Percentiles rank a stretch among this genome's conserved stretches.
phyloP scores from a whole-genome alignment of 2,113 vertebrate species.

The Mesitornis unicolor region DNA sequence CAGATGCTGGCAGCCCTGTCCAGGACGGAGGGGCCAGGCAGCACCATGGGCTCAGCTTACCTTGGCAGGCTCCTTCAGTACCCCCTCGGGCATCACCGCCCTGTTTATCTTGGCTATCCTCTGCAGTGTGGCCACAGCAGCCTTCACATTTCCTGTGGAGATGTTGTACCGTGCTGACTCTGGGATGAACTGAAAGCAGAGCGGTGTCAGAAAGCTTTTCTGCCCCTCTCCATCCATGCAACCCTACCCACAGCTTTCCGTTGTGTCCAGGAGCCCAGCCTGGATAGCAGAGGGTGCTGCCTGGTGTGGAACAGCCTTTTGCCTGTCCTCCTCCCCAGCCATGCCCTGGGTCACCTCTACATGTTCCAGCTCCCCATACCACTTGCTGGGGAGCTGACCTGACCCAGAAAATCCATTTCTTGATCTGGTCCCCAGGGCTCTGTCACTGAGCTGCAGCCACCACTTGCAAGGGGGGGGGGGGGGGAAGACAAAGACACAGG shows the following conservation, averaged over 20 bases:
- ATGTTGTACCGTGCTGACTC: constrained; percentile 89
- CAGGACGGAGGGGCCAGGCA: fast-evolving
- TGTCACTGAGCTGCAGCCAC: background rate
- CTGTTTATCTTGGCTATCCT: constrained; percentile 84
- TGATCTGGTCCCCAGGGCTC: background rate
- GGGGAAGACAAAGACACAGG: background rate
- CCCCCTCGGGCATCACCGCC: constrained; percentile 77
- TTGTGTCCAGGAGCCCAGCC: fast-evolving
- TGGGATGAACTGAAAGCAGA: constrained; percentile 84
- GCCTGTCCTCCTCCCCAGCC: background rate
- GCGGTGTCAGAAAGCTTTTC: background rate
- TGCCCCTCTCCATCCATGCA: background rate
- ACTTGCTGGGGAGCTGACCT: background rate
- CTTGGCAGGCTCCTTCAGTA: constrained; percentile 73
- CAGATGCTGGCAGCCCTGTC: fast-evolving
- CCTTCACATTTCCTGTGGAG: constrained; percentile 79
- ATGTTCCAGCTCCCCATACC: background rate
- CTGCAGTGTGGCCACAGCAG: constrained; percentile 78
- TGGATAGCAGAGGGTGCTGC: background rate
- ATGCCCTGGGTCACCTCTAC: too few relatives aligned
- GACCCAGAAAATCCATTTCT: background rate
- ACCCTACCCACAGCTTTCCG: background rate
- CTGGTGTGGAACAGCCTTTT: background rate
- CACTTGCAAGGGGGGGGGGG: fast-evolving
- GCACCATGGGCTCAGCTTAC: constrained; percentile 25